A percentile compares a stretch with the other conserved stretches of the same genome.
These are phyloP conservation scores for Meloe dianella DNA, from an alignment of 2,888 invertebrate species.

Conservation along the genomic window DNA sequence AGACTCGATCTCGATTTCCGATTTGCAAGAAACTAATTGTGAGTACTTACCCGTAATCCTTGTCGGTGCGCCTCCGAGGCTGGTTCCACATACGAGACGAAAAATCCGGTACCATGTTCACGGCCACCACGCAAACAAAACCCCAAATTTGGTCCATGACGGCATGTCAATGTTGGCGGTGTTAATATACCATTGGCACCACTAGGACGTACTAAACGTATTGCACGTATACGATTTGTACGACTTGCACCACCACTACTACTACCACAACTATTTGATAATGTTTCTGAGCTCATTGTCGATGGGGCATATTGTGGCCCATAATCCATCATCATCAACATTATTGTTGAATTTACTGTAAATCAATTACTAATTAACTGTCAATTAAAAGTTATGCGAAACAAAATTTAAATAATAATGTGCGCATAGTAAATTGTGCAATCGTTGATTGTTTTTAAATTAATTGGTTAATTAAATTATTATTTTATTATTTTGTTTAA, in stretches of 20 bases:
- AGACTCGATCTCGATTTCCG: neutral
- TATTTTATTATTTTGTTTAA: neutral
- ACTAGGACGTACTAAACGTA: slow-evolving; percentile 64
- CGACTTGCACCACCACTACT: slow-evolving; percentile 48
- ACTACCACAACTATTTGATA: slow-evolving; percentile 58
- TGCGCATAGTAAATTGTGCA: neutral
- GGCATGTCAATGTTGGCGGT: slow-evolving; percentile 60
- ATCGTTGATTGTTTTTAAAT: neutral
- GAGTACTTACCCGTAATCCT: slow-evolving; percentile 77
- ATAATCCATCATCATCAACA: slow-evolving; percentile 51
- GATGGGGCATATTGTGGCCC: slow-evolving; percentile 52
- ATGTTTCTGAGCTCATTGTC: slow-evolving; percentile 55
- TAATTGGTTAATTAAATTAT: neutral
- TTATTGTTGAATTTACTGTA: slow-evolving; percentile 4
- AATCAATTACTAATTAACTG: neutral
- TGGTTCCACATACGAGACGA: slow-evolving; percentile 85
- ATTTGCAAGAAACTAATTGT: too few relatives aligned
- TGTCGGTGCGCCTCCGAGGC: slow-evolving; percentile 87
- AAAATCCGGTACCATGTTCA: slow-evolving; percentile 92
- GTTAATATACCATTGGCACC: slow-evolving; percentile 48
- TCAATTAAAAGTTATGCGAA: too few relatives aligned
- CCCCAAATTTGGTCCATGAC: slow-evolving; percentile 73
- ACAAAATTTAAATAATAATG: neutral
- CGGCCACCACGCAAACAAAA: slow-evolving; percentile 85
- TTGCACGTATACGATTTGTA: slow-evolving; percentile 65